phyloP scores from a whole-genome alignment of 1,140 invertebrate species.

The Hylyphantes graminicola region DNA sequence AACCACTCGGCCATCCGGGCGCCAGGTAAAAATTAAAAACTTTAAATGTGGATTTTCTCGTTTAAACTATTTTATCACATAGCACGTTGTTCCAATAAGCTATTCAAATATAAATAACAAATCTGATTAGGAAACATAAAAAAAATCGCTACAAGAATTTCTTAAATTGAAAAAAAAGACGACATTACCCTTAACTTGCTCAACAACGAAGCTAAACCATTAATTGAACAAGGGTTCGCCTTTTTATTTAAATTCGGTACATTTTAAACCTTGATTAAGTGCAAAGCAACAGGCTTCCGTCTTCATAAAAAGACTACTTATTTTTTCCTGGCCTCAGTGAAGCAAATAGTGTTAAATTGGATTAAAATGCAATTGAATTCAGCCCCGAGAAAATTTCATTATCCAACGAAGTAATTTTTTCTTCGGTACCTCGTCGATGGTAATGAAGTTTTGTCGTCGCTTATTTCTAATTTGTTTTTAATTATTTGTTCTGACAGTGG shows the following conservation, averaged over 20 bases:
- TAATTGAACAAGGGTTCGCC: constrained; percentile 4
- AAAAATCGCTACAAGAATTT: no score
- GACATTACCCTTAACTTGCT: background rate
- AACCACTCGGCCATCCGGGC: no score
- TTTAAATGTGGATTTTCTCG: no score
- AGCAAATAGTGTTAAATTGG: constrained; percentile 28
- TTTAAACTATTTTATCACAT: no score
- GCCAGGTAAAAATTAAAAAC: no score
- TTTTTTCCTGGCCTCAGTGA: background rate
- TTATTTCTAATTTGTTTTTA: constrained; percentile 6
- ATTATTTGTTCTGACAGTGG: background rate
- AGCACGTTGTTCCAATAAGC: no score
- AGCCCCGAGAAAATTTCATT: constrained; percentile 27
- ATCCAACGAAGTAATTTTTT: constrained; percentile 17
- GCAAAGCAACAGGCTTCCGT: background rate
- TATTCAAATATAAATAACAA: no score
- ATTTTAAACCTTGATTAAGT: constrained; percentile 18
- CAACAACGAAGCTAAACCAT: background rate
- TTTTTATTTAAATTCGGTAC: background rate
- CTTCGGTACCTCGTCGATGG: background rate
- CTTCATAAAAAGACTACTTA: constrained; percentile 5
- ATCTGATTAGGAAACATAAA: no score
- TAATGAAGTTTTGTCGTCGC: constrained; percentile 9
- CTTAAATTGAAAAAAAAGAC: no score
- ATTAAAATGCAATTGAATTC: constrained; percentile 36